Evolutionary conservation across 2,797 vertebrate species (phyloP), one percentile per base, ranked within the genome.

Genomic region (Falco naumanni): DNA sequence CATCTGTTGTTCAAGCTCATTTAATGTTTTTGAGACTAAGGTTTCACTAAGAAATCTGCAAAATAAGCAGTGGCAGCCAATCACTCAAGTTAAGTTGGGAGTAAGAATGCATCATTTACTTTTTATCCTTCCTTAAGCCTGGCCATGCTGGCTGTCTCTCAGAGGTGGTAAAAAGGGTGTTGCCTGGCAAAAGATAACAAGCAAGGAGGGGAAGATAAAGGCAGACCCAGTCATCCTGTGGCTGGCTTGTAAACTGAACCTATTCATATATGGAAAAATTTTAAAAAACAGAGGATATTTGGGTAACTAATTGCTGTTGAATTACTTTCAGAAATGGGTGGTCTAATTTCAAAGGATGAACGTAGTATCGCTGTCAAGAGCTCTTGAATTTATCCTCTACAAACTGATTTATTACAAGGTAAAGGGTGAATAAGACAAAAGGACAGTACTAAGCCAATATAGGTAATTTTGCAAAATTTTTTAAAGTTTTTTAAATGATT

Each of bases 1-100:
- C 17, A 34, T 95, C 59, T 94, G 94, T 56, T 90, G 82, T 97
- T 97, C 89, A 95, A 96, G 89, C 14, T 96, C 95, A 97, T 97
- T 98, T 97, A 97, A 93, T 14, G 33, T 91, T 87, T 85, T 79
- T 59, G 65, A 96, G 50, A 54, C 24, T 79, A 76, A 82, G 16
- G n/a, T 96, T 97, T 97, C 83, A 77, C 71, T 90, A 50, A 92
- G 71, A 95, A 93, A 95, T 95, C 56, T 97, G 91, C 90, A 95
- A 97, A 97, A 95, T 93, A 97, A 96, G 86, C 65, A 95, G n/a
- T 84, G 51, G 33, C 89, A 96, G 72, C 21, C 85, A 94, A 93
- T 97, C 97, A 92, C 89, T 96, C 66, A 81, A 84, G 69, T 91
- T 95, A 95, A 96, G 53, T 66, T 69, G 50, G 41, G 48, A 93